Base-by-base conservation (phyloP, 2,888 invertebrate genomes). In the Dasypolia templi region DNA sequence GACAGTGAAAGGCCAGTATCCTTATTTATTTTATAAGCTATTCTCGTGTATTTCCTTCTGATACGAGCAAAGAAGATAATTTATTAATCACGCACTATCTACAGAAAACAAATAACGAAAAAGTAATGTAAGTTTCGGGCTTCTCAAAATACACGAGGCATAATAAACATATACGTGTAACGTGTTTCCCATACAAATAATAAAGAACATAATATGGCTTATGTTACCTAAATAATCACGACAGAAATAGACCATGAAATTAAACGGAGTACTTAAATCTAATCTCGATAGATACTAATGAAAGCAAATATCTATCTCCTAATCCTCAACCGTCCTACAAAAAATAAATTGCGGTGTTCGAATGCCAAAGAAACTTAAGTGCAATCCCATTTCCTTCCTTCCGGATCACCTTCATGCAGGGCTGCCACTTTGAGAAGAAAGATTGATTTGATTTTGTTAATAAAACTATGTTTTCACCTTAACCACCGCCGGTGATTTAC, bases 301-400 rank as follows among this genome's bases (percentile, higher is more conserved):
- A 85, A 86, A 85, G 82, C 80, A 87, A 87, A 87, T 78, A 82
- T 86, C 77, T 49, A 76, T n/a, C n/a, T n/a, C n/a, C n/a, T 71
- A 79, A 78, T 79, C 75, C 78, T 87, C 82, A 80, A 87, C 81
- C 86, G 81, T 77, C 72, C 72, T 81, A 81, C 79, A 85, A 89
- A 89, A n/a, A 88, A 89, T 88, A 89, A 89, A 89, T 89, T 87
- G 84, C 81, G 86, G 85, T 85, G 70, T 86, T 86, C 81, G 83
- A 82, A 83, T 78, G 80, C 85, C 82, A 81, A 84, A 86, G 85
- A 80, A 88, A 85, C 84, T 83, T 86, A 88, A 89, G 86, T 88
- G 88, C 84, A 87, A 87, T 77, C 79, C 70, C 84, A 83, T 87
- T 83, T 87, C 77, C 82, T 83, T 82, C 53, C 82, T 79, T 77